Base-by-base conservation (phyloP, 2,113 vertebrate genomes). In the Bostrychus sinensis region DNA sequence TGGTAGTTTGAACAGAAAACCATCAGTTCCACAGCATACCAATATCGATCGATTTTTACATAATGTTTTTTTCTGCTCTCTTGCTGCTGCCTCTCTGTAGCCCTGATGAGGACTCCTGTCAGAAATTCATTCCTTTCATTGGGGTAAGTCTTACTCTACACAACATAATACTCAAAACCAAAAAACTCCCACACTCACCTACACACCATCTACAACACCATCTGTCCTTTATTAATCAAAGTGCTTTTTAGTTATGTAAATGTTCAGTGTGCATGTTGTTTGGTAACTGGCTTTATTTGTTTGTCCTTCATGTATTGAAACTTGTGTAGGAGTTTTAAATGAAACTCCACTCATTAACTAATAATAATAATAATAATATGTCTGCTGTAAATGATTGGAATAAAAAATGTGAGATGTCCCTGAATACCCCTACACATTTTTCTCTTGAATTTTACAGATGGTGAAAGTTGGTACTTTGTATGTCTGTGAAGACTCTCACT, bases 91-190 rank as follows among this genome's bases (percentile, higher is more conserved):
- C 45, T 69, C 55, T 68, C 86, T 84, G 53, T 85, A 99, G 97
- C 91, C 95, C 95, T 4, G 95, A 97, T 0, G 96, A 98, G 88
- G 96, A 99, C 72, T 97, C 97, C 0, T 97, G 96, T 1, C 97
- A 99, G 90, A 98, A 97, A 75, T 99, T 99, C 89, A 98, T 98
- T 83, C 97, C 97, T 19, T 99, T 99, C 46, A 94, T 99, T 0
- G 96, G 96, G 83, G 97, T 98, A 86, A 94, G 95, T 93, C 45
- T 56, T 8, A 16, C 6, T 38, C 16, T n/a, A n/a, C n/a, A n/a
- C n/a, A n/a, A n/a, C n/a, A n/a, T n/a, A n/a, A n/a, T n/a, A n/a
- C n/a, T n/a, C n/a, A n/a, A n/a, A n/a, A n/a, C n/a, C n/a, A n/a
- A n/a, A n/a, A n/a, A n/a, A n/a, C n/a, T n/a, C n/a, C n/a, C n/a